Base-by-base conservation (phyloP, 2,888 invertebrate genomes). In the Polyommatus iphigenia region DNA sequence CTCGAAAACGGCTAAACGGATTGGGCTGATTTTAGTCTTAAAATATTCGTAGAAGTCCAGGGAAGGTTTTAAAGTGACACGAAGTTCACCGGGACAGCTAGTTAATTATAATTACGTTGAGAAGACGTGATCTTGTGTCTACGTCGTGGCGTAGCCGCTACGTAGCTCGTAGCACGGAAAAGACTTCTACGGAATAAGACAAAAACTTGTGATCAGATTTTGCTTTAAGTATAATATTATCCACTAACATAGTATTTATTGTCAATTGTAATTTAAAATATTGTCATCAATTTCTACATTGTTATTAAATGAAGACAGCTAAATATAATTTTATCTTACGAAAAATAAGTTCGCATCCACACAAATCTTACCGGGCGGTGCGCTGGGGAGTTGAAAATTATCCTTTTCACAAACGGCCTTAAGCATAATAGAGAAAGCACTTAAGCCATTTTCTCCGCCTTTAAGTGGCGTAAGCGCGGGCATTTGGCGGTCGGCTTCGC, bases 351-450 rank as follows among this genome's bases (percentile, higher is more conserved):
- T 54, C 88, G 78, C 84, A 86, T 91, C 93, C 91, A 85, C 80
- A 85, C 76, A 81, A 86, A 81, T 83, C 84, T 83, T 84, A 85
- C 88, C 83, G 83, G 81, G 81, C 81, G 81, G 86, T 86, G 85
- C 87, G 90, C 87, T 91, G 86, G 91, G 89, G 92, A 92, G 90
- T 93, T 93, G 93, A 93, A 93, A 94, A 93, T 93, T 93, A 94
- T 93, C 93, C 94, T 93, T 93, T 94, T 93, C 92, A 92, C 88
- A 90, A 94, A 91, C 92, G 93, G 90, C 92, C 93, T 93, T 93
- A 92, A 94, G 90, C 89, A 94, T 94, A 94, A 93, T 93, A 94
- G 94, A 94, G 93, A 93, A 92, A 93, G 94, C 94, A 94, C 94
- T 94, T 94, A 93, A 94, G 92, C 92, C 92, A 94, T 93, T 93